Evolutionary conservation across 2,797 vertebrate species (phyloP).

Genomic region (Poeciliopsis gracilis): DNA sequence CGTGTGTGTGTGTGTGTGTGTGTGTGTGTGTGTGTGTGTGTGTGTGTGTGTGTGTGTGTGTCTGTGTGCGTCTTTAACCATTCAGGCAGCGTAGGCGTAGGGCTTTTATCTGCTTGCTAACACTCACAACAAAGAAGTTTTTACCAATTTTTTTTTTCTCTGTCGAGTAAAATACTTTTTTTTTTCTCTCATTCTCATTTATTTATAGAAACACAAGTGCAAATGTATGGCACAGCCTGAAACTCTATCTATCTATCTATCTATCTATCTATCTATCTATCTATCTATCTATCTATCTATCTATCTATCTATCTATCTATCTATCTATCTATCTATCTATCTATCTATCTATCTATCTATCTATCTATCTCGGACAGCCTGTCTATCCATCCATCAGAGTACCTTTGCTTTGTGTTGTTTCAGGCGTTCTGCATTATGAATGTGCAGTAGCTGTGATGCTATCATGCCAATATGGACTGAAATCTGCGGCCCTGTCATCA

Average conservation of each 20-base stretch:
- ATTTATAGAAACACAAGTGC: conserved; percentile 60
- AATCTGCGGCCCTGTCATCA: not conserved
- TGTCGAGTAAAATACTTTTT: conserved; percentile 47
- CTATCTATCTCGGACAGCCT: not conserved
- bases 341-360: not conserved
- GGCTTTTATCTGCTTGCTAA: conserved; percentile 69
- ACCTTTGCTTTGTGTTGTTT: not conserved
- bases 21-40: conserved; percentile 32
- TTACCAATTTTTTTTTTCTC: conserved; percentile 3
- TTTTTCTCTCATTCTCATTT: conserved; percentile 44
- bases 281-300: not conserved
- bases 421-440: not conserved
- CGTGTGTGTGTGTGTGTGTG: conserved; percentile 5
- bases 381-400: not conserved
- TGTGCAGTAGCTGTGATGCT: not conserved
- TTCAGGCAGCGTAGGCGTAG: conserved; percentile 63
- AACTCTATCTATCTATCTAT: not conserved
- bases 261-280: not conserved
- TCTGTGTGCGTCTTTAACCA: conserved; percentile 44
- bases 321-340: no score
- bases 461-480: not conserved
- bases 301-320: not conserved
- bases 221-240: conserved; percentile 12
- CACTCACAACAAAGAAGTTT: conserved; percentile 65
- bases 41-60: conserved; percentile 33